Percentiles rank a stretch among this genome's conserved stretches.
phyloP scores from a whole-genome alignment of 2,113 vertebrate genomes.

The Ovis canadensis region DNA sequence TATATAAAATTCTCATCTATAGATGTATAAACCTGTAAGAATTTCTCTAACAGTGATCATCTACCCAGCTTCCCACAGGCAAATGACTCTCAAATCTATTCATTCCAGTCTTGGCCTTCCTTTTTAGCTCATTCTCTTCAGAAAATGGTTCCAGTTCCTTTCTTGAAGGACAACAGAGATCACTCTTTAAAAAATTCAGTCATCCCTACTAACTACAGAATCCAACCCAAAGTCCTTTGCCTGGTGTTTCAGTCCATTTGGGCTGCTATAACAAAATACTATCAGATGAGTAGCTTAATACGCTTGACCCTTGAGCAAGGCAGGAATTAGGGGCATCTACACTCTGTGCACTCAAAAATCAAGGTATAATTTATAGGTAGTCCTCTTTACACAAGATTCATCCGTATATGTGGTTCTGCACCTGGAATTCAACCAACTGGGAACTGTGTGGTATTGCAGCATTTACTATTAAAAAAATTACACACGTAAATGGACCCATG shows the following conservation, averaged over 20 bases:
- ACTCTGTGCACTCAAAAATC: not conserved
- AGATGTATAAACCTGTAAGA: not conserved
- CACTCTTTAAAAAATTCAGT: not conserved
- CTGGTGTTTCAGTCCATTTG: not conserved
- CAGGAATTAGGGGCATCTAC: not conserved
- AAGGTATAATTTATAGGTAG: not conserved
- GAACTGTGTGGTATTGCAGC: not conserved
- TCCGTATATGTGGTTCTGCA: not conserved
- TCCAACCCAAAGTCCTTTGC: not conserved
- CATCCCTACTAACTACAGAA: not conserved
- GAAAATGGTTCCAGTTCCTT: not conserved
- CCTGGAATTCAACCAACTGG: not conserved
- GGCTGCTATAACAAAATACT: not conserved
- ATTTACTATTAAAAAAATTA: not conserved
- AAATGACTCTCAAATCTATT: not conserved
- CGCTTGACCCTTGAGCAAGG: not conserved
- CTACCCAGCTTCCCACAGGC: not conserved
- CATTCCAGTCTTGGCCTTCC: not conserved
- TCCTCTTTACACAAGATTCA: not conserved
- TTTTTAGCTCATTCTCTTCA: not conserved
- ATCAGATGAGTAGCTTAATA: not conserved
- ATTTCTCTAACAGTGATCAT: not conserved
- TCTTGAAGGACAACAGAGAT: not conserved
- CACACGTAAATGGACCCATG: not conserved
- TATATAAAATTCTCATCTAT: not conserved